Percentiles rank a stretch among this genome's conserved stretches.
Conservation (phyloP, 2,797 vertebrate species). For the Aulostomus chinensis region DNA sequence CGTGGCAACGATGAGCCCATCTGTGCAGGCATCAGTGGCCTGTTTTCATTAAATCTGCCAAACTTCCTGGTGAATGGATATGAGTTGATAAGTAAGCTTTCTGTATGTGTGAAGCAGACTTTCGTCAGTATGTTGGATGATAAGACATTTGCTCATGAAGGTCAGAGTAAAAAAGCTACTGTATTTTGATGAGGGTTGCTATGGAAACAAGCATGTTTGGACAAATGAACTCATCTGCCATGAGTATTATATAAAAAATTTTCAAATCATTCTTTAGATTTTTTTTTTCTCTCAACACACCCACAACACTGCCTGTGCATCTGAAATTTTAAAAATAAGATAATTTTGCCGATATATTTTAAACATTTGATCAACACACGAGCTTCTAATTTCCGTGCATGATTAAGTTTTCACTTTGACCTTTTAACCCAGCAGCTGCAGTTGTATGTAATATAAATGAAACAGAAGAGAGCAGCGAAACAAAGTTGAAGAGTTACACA, state of each 20-base stretch:
- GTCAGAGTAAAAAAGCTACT: conserved; percentile 46
- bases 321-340: too few relatives aligned
- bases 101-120: conserved; percentile 1
- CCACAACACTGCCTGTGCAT: too few relatives aligned
- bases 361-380: too few relatives aligned
- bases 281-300: too few relatives aligned
- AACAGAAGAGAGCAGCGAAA: background rate
- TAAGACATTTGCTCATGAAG: conserved; percentile 42
- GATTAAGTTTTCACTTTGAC: too few relatives aligned
- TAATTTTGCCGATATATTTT: too few relatives aligned
- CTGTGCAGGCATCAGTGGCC: conserved; percentile 18
- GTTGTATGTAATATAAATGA: conserved; percentile 1
- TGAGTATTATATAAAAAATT: too few relatives aligned
- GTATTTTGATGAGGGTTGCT: conserved; percentile 55
- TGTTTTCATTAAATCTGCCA: conserved; percentile 18
- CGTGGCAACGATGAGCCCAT: conserved; percentile 23
- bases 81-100: conserved; percentile 5
- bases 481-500: conserved; percentile 14
- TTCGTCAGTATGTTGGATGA: conserved; percentile 19
- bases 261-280: too few relatives aligned
- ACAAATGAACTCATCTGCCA: conserved; percentile 22
- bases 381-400: too few relatives aligned
- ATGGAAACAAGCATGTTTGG: conserved; percentile 58
- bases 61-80: background rate
- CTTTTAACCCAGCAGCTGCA: conserved; percentile 3